Evolutionary conservation across 23 tunicate genomes (phyloP).

Genomic region (Botrylloides violaceus): DNA sequence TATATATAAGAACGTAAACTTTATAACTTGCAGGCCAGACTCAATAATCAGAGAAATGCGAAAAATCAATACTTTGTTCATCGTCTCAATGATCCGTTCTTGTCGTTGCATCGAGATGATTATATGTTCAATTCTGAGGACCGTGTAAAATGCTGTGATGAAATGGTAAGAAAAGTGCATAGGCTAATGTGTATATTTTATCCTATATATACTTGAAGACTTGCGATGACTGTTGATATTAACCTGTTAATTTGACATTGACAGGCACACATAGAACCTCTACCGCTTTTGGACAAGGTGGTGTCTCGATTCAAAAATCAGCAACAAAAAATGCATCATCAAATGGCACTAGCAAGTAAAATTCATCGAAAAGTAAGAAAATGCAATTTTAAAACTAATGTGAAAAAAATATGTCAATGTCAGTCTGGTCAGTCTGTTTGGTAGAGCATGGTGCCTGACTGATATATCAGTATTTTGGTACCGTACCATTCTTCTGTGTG

Average conservation of each 20-base stretch:
- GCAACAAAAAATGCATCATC: constrained; percentile 66
- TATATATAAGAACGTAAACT: no score
- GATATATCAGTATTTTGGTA: no score
- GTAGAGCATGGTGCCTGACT: no score
- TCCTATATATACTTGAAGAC: background rate
- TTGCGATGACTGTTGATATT: background rate
- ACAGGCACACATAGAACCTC: constrained; percentile 51
- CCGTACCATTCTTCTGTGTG: no score
- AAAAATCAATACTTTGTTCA: constrained; percentile 55
- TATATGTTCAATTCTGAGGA: constrained; percentile 26
- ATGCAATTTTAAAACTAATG: background rate
- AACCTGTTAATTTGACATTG: background rate
- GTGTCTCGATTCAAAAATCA: constrained; percentile 48
- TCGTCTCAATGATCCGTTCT: constrained; percentile 54
- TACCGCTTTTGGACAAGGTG: constrained; percentile 72
- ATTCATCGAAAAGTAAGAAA: constrained; percentile 24
- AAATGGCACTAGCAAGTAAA: constrained; percentile 44
- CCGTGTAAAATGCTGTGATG: background rate
- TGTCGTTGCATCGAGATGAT: constrained; percentile 62
- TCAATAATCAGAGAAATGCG: constrained; percentile 17
- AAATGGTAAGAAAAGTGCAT: background rate
- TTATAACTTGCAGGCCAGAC: constrained; percentile 41
- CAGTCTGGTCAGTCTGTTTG: no score
- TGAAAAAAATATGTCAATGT: no score
- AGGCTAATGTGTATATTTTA: background rate